phyloP scores from a whole-genome alignment of 92 coral and sea anemone species.

The Umimayanthus chanpuru region DNA sequence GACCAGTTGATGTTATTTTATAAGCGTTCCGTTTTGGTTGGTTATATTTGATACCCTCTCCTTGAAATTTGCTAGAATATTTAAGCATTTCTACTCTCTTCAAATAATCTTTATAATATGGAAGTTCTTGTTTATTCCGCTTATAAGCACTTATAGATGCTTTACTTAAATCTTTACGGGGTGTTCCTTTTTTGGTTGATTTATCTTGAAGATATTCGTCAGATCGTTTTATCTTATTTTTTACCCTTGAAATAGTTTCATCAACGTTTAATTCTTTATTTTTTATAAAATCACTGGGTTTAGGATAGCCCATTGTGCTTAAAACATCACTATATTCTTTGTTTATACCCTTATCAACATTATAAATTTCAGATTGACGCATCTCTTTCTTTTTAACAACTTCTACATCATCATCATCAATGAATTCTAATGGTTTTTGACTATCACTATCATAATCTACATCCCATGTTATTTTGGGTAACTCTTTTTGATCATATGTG shows the following conservation, averaged over 20 bases:
- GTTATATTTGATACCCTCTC: no score
- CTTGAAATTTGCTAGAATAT: background rate
- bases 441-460: background rate
- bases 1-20: background rate
- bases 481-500: background rate
- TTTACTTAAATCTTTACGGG: background rate
- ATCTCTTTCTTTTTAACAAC: constrained; percentile 4
- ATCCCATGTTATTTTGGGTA: constrained; percentile 12
- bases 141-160: background rate
- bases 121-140: constrained; percentile 3
- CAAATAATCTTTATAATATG: background rate
- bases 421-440: background rate
- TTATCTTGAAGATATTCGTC: background rate
- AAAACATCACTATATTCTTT: background rate
- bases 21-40: background rate
- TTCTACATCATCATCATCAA: constrained; percentile 18
- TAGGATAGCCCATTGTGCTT: background rate
- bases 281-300: background rate
- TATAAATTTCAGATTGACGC: no score
- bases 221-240: constrained; percentile 8
- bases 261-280: background rate
- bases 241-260: background rate
- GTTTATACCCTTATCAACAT: background rate
- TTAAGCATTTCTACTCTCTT: background rate
- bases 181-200: background rate